Conservation (phyloP, 2,888 invertebrate species). For the Clitarchus hookeri region DNA sequence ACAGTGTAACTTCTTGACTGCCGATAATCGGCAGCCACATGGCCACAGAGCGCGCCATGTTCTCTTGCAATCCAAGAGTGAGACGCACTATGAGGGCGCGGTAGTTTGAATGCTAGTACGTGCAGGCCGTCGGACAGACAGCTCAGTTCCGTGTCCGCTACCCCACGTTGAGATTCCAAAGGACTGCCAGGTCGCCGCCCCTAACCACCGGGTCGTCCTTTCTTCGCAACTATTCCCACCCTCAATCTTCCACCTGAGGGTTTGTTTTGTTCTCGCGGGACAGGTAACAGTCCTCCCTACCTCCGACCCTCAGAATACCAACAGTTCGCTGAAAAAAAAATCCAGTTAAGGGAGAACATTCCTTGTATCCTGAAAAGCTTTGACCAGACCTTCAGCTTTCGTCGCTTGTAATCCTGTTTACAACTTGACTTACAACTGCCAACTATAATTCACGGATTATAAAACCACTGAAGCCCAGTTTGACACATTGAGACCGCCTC, state of each 20-base stretch:
- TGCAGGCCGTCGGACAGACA: neutral
- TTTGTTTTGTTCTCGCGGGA: slow-evolving; percentile 14
- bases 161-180: neutral
- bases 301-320: neutral
- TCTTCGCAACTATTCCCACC: neutral
- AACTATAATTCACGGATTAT: neutral
- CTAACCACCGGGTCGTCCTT: neutral
- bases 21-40: too few relatives aligned
- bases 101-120: too few relatives aligned
- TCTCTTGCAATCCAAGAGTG: too few relatives aligned
- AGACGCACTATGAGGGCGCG: too few relatives aligned
- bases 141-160: neutral
- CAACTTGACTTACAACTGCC: neutral
- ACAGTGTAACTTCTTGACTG: too few relatives aligned
- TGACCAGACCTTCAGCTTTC: neutral
- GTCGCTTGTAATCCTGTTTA: neutral
- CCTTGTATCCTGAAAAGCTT: neutral
- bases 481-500: neutral
- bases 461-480: neutral
- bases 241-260: neutral
- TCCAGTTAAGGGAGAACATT: neutral
- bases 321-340: neutral
- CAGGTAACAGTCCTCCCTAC: slow-evolving; percentile 1
- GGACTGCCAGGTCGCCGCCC: neutral
- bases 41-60: too few relatives aligned